Base-by-base conservation (phyloP, 2,888 invertebrate genomes). In the Oscheius myriophilus region DNA sequence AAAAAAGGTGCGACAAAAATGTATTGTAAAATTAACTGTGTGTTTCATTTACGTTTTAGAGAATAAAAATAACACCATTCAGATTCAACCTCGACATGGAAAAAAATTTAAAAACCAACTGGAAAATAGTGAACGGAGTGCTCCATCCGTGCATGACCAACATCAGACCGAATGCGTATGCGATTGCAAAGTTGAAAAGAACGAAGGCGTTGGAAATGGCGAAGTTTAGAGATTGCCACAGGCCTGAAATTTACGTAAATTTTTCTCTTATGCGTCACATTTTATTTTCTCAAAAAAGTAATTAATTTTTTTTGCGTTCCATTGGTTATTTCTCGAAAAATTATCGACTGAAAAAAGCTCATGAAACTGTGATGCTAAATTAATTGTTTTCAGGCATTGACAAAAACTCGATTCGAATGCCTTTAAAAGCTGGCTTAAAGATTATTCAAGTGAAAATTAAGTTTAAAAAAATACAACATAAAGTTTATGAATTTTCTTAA, bases 51-150 rank as follows among this genome's bases (percentile, higher is more conserved):
- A n/a, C n/a, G n/a, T n/a, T n/a, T n/a, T n/a, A n/a, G n/a, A n/a
- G n/a, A n/a, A n/a, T n/a, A n/a, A n/a, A n/a, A n/a, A n/a, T n/a
- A n/a, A n/a, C n/a, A n/a, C n/a, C n/a, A n/a, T n/a, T n/a, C n/a
- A n/a, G n/a, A n/a, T n/a, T n/a, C n/a, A n/a, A n/a, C n/a, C n/a
- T n/a, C n/a, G n/a, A n/a, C n/a, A n/a, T n/a, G n/a, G n/a, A n/a
- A n/a, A n/a, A n/a, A n/a, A n/a, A n/a, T n/a, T n/a, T n/a, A 18
- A 46, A 46, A 51, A 68, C 77, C 43, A 54, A 81, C 82, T 83
- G 82, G 72, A 83, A 83, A 43, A 82, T 76, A 12, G 78, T 79
- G 69, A 79, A 83, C 7, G 83, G 83, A 11, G 79, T 77, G 21
- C 76, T 73, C 71, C 72, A 72, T 11, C 68, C 43, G 33, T 75